Conservation (phyloP, 2,797 vertebrate species). For the Peromyscus melanophrys region DNA sequence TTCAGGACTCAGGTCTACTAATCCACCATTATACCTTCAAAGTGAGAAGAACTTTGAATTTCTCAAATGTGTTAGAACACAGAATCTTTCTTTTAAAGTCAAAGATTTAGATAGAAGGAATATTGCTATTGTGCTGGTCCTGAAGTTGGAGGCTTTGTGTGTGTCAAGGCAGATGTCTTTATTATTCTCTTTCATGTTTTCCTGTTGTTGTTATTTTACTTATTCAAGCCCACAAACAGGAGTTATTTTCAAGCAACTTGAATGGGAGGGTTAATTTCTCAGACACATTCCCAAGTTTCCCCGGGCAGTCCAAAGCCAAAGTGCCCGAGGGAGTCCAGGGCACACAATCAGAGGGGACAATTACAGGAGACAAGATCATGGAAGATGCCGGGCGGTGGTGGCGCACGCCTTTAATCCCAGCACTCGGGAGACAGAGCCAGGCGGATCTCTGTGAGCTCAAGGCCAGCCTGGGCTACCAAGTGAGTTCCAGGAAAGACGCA, state of each 20-base stretch:
- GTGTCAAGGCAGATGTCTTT: neutral
- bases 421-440: too few species aligned
- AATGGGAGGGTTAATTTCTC: neutral
- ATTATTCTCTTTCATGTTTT: neutral
- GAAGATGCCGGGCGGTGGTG: too few species aligned
- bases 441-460: too few species aligned
- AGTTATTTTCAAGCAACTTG: neutral
- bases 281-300: neutral
- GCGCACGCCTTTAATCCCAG: too few species aligned
- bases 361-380: neutral
- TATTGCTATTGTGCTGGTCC: too few species aligned
- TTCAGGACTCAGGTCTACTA: neutral
- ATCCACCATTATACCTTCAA: neutral
- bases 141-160: neutral
- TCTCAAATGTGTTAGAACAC: neutral
- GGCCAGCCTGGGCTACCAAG: too few species aligned
- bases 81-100: neutral
- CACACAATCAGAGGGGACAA: neutral
- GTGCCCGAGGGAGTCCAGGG: neutral
- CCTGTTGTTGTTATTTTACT: neutral
- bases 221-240: neutral
- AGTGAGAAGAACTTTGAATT: neutral
- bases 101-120: neutral
- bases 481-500: too few species aligned
- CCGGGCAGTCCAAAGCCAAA: neutral